A percentile compares a stretch with the other conserved stretches of the same genome.
These are phyloP conservation scores for Petrophora chlorosata DNA, from an alignment of 2,888 invertebrate species.

Conservation along the genomic window DNA sequence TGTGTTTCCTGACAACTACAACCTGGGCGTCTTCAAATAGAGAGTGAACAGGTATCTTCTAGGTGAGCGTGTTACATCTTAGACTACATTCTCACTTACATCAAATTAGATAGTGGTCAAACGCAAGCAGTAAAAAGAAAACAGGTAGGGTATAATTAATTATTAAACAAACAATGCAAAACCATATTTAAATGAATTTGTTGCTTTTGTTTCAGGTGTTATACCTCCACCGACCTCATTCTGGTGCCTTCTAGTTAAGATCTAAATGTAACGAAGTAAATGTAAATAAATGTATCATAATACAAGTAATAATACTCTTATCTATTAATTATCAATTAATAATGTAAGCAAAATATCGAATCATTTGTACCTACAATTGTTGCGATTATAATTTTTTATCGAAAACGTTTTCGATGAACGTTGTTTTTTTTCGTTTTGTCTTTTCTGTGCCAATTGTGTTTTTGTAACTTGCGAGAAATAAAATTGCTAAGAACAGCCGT, in stretches of 20 bases:
- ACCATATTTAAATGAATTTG: too few relatives aligned
- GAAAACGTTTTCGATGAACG: conserved; percentile 41
- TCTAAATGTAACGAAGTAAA: conserved; percentile 56
- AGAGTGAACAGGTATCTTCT: too few relatives aligned
- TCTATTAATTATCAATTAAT: conserved; percentile 43
- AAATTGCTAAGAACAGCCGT: conserved; percentile 33
- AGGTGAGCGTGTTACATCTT: too few relatives aligned
- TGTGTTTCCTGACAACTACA: too few relatives aligned
- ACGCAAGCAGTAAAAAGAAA: too few relatives aligned
- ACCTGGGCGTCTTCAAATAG: too few relatives aligned
- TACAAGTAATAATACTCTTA: conserved; percentile 61
- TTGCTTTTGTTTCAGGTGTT: conserved; percentile 60
- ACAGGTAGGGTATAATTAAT: too few relatives aligned
- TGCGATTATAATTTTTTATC: conserved; percentile 39
- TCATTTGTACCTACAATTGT: conserved; percentile 63
- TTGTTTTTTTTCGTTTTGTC: conserved; percentile 47
- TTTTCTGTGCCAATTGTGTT: conserved; percentile 74
- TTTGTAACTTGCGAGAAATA: conserved; percentile 47
- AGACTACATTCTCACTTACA: too few relatives aligned
- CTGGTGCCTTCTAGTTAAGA: conserved; percentile 81
- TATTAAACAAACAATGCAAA: too few relatives aligned
- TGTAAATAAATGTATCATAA: conserved; percentile 79
- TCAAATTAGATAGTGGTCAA: too few relatives aligned
- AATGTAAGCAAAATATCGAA: conserved; percentile 75
- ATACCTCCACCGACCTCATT: conserved; percentile 82